Percentiles rank a stretch among this genome's conserved stretches.
Conservation (phyloP, 2,888 invertebrate genomes). For the Napeogenes sylphis region DNA sequence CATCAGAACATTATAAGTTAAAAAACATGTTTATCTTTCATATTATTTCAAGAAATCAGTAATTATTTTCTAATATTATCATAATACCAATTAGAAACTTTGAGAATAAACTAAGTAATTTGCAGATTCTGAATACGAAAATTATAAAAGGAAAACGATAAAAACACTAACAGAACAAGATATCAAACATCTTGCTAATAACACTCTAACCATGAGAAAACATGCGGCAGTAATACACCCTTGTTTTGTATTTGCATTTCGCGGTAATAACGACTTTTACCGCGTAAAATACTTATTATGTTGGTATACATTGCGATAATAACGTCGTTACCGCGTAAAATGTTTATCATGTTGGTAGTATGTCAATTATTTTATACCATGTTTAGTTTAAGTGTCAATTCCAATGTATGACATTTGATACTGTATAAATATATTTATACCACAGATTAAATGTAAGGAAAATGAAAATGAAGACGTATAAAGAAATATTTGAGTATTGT, state of each 20-base stretch:
- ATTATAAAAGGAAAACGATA: no score
- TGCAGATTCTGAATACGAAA: no score
- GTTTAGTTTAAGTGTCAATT: background rate
- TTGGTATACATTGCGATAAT: background rate
- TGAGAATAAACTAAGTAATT: no score
- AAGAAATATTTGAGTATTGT: no score
- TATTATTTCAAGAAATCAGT: no score
- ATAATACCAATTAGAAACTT: no score
- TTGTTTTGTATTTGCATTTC: slow-evolving; percentile 18
- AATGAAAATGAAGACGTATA: no score
- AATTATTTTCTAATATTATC: no score
- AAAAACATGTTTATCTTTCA: no score
- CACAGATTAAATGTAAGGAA: no score
- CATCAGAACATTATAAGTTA: no score
- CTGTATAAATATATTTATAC: no score
- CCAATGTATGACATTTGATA: background rate
- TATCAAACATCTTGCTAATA: slow-evolving; percentile 1
- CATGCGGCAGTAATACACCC: slow-evolving; percentile 2
- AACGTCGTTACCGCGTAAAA: background rate
- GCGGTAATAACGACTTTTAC: slow-evolving; percentile 7
- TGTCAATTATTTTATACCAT: background rate
- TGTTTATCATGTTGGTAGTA: background rate
- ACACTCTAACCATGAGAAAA: slow-evolving; percentile 20
- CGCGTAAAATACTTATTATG: background rate
- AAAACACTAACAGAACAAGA: background rate